Evolutionary conservation across 2,113 vertebrate species (phyloP), one percentile per base, ranked within the genome.

Genomic region (Notechis scutatus): DNA sequence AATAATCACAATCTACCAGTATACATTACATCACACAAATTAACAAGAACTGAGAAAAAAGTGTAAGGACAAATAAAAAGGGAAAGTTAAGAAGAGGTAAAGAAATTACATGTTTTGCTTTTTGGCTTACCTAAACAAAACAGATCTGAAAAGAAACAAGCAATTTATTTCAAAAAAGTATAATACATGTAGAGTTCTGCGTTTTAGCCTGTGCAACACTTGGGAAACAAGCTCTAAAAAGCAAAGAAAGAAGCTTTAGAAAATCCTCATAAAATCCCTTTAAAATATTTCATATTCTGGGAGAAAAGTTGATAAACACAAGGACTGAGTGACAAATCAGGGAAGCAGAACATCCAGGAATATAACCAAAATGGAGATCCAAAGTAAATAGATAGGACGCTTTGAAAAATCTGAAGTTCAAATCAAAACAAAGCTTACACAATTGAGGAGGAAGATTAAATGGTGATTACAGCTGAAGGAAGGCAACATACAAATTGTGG

Each of bases 271-370:
- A 88, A 45, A 56, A 15, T 24, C 52, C 94, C 56, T 95, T 61
- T 42, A 69, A 59, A 74, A 95, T 89, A 50, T 92, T 94, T 94
- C 91, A 95, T 91, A 21, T 42, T 93, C 59, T 95, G 91, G 26
- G 47, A 92, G 86, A 94, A n/a, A 92, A 50, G 64, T 90, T n/a
- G 55, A 64, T 54, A 86, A 86, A 94, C n/a, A 18, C 20, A n/a
- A 92, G 89, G 29, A 88, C 92, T 94, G 93, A 96, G 87, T 94
- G 92, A 95, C 94, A 96, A 95, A 95, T 96, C 93, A 96, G 93
- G 96, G 95, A 18, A 94, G 23, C 20, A 23, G 47, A 47, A 52
- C 90, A 81, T 69, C 50, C 39, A 92, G 55, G 45, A 91, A 94
- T 94, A 92, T 95, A 95, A 90, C 91, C 94, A 95, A 91, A 94